Conservation (phyloP, 1,140 invertebrate species). For the Amyelois transitella region DNA sequence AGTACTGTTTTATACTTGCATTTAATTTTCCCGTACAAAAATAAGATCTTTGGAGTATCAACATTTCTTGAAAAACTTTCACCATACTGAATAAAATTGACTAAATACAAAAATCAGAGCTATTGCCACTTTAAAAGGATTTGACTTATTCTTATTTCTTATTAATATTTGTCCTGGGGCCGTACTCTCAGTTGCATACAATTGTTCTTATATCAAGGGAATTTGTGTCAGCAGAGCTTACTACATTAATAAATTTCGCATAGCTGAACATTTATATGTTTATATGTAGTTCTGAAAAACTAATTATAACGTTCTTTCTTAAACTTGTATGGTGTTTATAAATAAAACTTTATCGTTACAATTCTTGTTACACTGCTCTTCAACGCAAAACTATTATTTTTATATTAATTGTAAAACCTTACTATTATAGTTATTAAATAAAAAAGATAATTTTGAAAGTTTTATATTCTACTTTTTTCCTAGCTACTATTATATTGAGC, state of each 20-base stretch:
- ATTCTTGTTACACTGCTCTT: no score
- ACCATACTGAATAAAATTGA: not conserved
- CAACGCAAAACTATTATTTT: no score
- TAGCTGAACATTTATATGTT: not conserved
- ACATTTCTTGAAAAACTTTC: not conserved
- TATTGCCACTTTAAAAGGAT: not conserved
- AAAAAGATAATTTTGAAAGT: no score
- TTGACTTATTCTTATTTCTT: not conserved
- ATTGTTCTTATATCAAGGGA: not conserved
- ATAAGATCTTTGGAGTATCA: not conserved
- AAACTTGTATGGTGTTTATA: no score
- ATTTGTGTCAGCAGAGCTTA: not conserved
- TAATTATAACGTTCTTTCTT: not conserved
- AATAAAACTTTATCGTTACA: no score
- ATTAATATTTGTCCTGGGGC: not conserved
- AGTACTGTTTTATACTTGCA: not conserved
- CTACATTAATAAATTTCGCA: not conserved
- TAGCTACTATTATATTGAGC: no score
- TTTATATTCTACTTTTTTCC: no score
- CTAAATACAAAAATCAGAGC: not conserved
- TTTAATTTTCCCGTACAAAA: not conserved
- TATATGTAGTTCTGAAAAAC: not conserved
- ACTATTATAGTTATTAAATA: no score
- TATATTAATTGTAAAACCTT: no score
- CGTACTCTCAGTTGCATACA: not conserved